Evolutionary conservation across 2,113 vertebrate genomes (phyloP).

Genomic region (Todiramphus chloris): DNA sequence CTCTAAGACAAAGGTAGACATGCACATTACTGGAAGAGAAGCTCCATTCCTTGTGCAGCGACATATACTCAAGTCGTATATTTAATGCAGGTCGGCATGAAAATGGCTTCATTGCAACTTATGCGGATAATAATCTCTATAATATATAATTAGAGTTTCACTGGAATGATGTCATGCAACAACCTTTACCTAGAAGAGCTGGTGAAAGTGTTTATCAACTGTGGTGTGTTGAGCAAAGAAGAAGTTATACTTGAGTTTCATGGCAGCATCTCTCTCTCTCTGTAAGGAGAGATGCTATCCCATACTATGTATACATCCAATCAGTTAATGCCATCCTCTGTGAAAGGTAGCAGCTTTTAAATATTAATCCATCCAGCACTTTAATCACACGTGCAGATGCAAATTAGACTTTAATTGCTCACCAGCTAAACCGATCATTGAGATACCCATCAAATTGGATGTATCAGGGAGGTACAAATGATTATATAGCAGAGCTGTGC

Average conservation of each 20-base stretch:
- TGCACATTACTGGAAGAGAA: rapidly evolving
- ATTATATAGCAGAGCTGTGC: not conserved
- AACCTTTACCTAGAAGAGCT: not conserved
- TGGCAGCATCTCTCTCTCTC: not conserved
- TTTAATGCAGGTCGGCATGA: not conserved
- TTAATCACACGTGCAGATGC: not conserved
- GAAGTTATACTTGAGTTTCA: not conserved
- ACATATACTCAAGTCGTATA: no score
- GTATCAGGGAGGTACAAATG: not conserved
- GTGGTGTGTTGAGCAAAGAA: not conserved
- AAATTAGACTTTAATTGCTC: slow-evolving; percentile 41
- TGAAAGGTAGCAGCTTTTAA: not conserved
- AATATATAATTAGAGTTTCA: not conserved
- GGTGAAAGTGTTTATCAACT: not conserved
- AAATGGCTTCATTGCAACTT: not conserved
- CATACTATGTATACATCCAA: not conserved
- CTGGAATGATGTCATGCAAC: not conserved
- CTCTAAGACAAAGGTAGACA: not conserved
- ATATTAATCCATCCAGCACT: slow-evolving; percentile 6
- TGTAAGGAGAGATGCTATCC: not conserved
- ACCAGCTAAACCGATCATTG: not conserved
- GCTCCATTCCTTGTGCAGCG: not conserved
- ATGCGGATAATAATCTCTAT: not conserved
- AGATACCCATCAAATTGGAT: not conserved
- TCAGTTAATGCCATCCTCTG: not conserved